These are phyloP conservation scores for Phoenicopterus ruber DNA, from an alignment of 2,113 vertebrate species.

Conservation along the genomic window DNA sequence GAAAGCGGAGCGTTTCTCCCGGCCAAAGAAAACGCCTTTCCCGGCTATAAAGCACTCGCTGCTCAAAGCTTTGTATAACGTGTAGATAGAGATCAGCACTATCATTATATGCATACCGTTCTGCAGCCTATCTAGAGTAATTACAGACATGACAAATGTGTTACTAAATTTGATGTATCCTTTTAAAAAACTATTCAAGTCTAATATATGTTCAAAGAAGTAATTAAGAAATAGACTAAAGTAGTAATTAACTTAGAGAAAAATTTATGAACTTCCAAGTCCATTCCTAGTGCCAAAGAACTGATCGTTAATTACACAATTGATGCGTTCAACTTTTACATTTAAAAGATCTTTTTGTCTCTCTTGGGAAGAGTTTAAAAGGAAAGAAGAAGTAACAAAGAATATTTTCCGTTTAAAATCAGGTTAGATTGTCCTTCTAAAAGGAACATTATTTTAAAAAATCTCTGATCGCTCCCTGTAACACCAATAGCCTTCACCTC, in stretches of 20 bases:
- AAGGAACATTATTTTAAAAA: not conserved
- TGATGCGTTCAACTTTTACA: not conserved
- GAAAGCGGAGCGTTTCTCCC: not conserved
- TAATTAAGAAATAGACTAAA: not conserved
- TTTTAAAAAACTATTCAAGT: not conserved
- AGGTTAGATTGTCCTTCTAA: not conserved
- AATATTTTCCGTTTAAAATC: not conserved
- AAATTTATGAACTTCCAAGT: not conserved
- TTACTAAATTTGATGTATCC: not conserved
- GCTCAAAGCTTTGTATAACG: not conserved
- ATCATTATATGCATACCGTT: too few relatives aligned
- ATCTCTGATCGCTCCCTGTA: not conserved
- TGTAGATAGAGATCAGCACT: not conserved
- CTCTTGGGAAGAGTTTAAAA: not conserved
- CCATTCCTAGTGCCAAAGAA: not conserved
- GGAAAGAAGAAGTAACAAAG: not conserved
- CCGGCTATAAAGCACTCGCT: not conserved
- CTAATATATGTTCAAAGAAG: not conserved
- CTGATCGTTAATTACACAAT: not conserved
- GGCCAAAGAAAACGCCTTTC: constrained; percentile 4
- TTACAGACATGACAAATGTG: not conserved
- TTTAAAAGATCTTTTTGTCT: not conserved
- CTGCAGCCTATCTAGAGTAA: not conserved
- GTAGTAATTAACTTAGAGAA: not conserved
- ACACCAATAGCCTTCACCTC: not conserved